A percentile compares a stretch with the other conserved stretches of the same genome.
Evolutionary conservation across 2,888 invertebrate species (phyloP).

Genomic region (Ormyrus nitidulus): DNA sequence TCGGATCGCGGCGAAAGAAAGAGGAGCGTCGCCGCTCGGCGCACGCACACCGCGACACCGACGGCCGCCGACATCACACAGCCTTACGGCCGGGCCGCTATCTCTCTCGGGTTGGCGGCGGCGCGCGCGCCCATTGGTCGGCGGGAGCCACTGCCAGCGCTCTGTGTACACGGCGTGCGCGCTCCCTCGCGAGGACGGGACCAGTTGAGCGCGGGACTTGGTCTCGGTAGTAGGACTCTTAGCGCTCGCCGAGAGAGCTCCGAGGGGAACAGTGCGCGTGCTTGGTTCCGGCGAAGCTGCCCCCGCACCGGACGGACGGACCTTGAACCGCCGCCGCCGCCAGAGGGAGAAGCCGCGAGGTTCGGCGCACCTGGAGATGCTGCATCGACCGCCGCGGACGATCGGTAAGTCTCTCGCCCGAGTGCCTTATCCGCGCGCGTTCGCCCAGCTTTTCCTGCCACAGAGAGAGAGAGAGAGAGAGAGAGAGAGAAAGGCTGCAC

Average conservation of each 20-base stretch:
- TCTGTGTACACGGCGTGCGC: not conserved
- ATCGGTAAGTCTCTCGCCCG: slow-evolving; percentile 48
- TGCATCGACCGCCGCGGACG: slow-evolving; percentile 40
- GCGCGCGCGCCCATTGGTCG: slow-evolving; percentile 44
- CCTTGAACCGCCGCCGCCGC: not conserved
- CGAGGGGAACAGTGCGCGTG: too few species aligned
- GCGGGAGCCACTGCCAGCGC: not conserved
- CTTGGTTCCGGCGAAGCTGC: not conserved
- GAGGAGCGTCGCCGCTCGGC: not conserved
- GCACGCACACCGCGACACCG: too few species aligned
- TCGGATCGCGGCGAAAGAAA: slow-evolving; percentile 8
- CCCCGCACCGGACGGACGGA: not conserved
- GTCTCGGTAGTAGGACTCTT: slow-evolving; percentile 28
- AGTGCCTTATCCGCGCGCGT: too few species aligned
- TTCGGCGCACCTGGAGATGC: slow-evolving; percentile 50
- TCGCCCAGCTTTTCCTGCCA: not conserved
- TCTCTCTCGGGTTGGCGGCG: not conserved
- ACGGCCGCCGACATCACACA: too few species aligned
- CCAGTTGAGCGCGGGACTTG: slow-evolving; percentile 56
- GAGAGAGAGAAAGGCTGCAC: not conserved
- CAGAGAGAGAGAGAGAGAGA: slow-evolving; percentile 12
- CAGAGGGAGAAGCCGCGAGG: slow-evolving; percentile 22
- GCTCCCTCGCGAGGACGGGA: slow-evolving; percentile 27
- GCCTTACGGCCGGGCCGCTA: not conserved
- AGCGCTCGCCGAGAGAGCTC: not conserved